Percentiles rank a stretch among this genome's conserved stretches.
phyloP scores from a whole-genome alignment of 1,140 invertebrate genomes.

The Lepidurus apus region DNA sequence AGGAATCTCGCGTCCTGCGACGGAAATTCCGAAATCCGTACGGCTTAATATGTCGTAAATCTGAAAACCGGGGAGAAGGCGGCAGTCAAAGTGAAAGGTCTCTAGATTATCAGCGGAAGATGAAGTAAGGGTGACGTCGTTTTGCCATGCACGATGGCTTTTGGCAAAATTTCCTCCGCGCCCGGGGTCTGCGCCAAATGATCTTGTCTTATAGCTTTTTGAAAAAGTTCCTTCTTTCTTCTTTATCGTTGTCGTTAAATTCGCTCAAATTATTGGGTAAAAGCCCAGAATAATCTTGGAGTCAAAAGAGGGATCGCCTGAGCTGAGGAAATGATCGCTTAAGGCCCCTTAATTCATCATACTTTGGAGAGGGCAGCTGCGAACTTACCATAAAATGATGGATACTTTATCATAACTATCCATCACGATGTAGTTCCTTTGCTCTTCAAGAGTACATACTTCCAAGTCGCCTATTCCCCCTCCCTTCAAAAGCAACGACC shows the following conservation, averaged over 20 bases:
- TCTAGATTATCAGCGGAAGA: constrained; percentile 6
- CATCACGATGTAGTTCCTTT: not conserved
- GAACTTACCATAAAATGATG: constrained; percentile 4
- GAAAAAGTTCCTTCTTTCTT: not conserved
- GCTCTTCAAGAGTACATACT: not conserved
- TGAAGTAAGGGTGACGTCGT: not conserved
- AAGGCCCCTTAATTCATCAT: not conserved
- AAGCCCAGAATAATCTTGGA: not conserved
- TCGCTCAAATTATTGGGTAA: not conserved
- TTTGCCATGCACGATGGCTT: not conserved
- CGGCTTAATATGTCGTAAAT: not conserved
- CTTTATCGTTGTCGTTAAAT: not conserved
- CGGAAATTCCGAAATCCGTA: not conserved
- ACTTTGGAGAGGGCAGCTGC: constrained; percentile 16
- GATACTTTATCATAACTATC: constrained; percentile 19
- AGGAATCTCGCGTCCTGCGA: no score
- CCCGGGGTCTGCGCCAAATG: not conserved
- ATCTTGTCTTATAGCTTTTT: not conserved
- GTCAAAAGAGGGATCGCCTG: not conserved
- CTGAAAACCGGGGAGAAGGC: not conserved
- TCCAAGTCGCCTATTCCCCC: not conserved
- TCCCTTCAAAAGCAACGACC: not conserved
- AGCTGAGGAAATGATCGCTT: not conserved
- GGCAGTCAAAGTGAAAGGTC: not conserved
- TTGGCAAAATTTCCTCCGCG: not conserved